A percentile compares a stretch with the other conserved stretches of the same genome.
phyloP scores from a whole-genome alignment of 2,113 vertebrate species.

The Macrotus californicus region DNA sequence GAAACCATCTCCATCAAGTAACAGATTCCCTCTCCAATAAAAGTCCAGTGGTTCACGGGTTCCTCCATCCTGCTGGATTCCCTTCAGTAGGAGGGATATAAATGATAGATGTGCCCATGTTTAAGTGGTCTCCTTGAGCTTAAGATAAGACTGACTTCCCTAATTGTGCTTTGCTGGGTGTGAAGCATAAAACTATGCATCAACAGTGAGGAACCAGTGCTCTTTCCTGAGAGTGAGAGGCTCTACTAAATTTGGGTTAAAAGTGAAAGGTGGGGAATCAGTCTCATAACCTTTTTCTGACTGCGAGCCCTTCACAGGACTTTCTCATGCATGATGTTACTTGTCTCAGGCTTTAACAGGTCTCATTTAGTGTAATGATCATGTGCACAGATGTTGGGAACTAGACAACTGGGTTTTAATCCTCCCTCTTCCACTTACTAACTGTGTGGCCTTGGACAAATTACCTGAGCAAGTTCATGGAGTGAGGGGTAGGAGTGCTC shows the following conservation, averaged over 20 bases:
- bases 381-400: neutral
- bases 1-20: neutral
- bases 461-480: neutral
- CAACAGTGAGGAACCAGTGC: neutral
- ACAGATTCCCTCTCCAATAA: neutral
- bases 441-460: neutral
- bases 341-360: neutral
- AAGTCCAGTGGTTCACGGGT: neutral
- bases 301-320: neutral
- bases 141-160: neutral
- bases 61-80: neutral
- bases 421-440: neutral
- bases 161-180: neutral
- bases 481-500: neutral
- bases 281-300: neutral
- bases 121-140: neutral
- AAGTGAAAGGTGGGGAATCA: neutral
- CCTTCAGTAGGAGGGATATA: neutral
- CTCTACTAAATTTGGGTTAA: neutral
- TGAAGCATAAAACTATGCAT: neutral
- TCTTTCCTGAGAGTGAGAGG: neutral
- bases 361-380: neutral
- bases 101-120: neutral
- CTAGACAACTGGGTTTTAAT: conserved; percentile 6
- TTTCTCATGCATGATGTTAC: neutral